A percentile compares a stretch with the other conserved stretches of the same genome.
Evolutionary conservation across 92 coral and sea anemone species (phyloP).

Genomic region (Parazoanthus darwini): DNA sequence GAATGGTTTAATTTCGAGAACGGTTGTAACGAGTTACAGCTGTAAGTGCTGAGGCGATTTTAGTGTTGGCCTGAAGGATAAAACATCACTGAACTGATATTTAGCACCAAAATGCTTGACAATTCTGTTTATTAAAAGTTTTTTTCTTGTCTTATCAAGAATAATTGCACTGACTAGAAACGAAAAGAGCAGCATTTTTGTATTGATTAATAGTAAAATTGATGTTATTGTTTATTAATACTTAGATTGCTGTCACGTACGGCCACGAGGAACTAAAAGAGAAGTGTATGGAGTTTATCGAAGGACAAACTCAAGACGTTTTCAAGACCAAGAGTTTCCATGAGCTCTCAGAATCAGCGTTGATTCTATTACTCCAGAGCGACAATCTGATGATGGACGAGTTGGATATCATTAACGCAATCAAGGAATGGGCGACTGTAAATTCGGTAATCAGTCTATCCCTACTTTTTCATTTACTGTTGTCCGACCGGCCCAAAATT

Average conservation of each 20-base stretch:
- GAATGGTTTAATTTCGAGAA: too few species aligned
- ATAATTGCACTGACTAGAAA: too few species aligned
- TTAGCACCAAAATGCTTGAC: too few species aligned
- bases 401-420: conserved; percentile 76
- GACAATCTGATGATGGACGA: conserved; percentile 93
- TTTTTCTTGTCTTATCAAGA: too few species aligned
- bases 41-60: too few species aligned
- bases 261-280: conserved; percentile 83
- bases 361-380: conserved; percentile 70
- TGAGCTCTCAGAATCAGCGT: conserved; percentile 86
- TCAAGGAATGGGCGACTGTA: conserved; percentile 98
- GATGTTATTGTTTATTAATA: not conserved
- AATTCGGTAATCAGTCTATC: conserved; percentile 72
- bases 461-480: not conserved
- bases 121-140: too few species aligned
- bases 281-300: conserved; percentile 80
- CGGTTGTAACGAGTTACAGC: too few species aligned
- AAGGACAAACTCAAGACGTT: conserved; percentile 79
- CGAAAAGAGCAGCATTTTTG: too few species aligned
- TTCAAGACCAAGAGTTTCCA: conserved; percentile 93
- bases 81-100: too few species aligned
- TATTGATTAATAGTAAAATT: too few species aligned
- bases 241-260: conserved; percentile 91
- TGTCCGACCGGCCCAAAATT: too few species aligned
- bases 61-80: too few species aligned